These are phyloP conservation scores for Taurulus bubalis DNA, from an alignment of 2,113 vertebrate genomes.

Conservation along the genomic window DNA sequence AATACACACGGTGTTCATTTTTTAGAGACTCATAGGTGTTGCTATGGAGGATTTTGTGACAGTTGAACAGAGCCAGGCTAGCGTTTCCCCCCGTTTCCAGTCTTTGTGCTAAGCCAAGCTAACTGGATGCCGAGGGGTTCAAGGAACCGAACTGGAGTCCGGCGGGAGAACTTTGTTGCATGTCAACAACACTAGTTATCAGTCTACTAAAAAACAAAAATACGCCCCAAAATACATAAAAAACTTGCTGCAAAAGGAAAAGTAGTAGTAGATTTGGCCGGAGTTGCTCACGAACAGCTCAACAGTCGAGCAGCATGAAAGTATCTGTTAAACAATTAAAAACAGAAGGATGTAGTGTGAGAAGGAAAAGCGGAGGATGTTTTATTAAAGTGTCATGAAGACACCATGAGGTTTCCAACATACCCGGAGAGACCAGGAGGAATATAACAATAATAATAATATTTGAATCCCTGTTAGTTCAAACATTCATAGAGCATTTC, in stretches of 20 bases:
- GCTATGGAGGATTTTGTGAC: not conserved
- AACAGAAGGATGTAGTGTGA: not conserved
- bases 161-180: not conserved
- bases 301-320: not conserved
- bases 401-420: not conserved
- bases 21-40: not conserved
- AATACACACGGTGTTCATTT: not conserved
- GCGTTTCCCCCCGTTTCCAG: not conserved
- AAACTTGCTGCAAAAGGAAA: not conserved
- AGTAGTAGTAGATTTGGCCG: not conserved
- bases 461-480: conserved; percentile 1
- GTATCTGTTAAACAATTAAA: not conserved
- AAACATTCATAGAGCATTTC: conserved; percentile 48
- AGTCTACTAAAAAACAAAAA: not conserved
- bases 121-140: not conserved
- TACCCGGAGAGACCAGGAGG: not conserved
- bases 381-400: not conserved
- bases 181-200: not conserved
- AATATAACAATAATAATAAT: not conserved
- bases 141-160: not conserved
- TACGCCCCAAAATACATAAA: not conserved
- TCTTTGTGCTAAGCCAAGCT: not conserved
- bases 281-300: not conserved
- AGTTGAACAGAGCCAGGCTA: not conserved
- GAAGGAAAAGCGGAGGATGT: not conserved